Evolutionary conservation across 2,113 vertebrate genomes (phyloP).

Genomic region (Gopherus flavomarginatus): DNA sequence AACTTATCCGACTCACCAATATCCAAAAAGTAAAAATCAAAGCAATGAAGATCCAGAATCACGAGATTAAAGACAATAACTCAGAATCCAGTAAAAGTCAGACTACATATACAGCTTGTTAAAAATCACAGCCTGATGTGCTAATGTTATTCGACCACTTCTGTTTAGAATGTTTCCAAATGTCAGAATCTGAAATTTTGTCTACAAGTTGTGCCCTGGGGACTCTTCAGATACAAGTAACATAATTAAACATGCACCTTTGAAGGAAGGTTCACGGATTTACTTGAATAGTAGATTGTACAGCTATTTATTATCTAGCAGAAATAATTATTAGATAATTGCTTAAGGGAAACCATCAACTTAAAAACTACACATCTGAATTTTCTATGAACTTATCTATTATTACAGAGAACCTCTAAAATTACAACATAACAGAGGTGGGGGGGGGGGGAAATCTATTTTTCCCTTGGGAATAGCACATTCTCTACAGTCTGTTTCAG

Average conservation of each 20-base stretch:
- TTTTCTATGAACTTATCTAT: background rate
- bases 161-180: background rate
- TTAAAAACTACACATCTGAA: background rate
- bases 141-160: background rate
- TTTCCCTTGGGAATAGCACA: background rate
- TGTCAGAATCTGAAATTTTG: background rate
- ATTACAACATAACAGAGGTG: background rate
- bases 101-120: too few relatives aligned
- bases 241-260: too few relatives aligned
- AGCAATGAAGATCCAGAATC: background rate
- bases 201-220: background rate
- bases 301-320: too few relatives aligned
- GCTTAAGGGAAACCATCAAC: too few relatives aligned
- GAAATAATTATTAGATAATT: too few relatives aligned
- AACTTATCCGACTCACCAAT: background rate
- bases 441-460: too few relatives aligned
- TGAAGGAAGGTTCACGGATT: too few relatives aligned
- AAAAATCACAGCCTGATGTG: background rate
- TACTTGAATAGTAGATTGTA: too few relatives aligned
- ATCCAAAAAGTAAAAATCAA: background rate
- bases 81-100: too few relatives aligned
- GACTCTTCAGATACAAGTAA: too few relatives aligned
- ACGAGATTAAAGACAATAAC: background rate
- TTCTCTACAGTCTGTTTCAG: background rate
- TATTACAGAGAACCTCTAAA: background rate